These are phyloP conservation scores for Blastobasis lacticolella DNA, from an alignment of 2,888 invertebrate species.

Conservation along the genomic window DNA sequence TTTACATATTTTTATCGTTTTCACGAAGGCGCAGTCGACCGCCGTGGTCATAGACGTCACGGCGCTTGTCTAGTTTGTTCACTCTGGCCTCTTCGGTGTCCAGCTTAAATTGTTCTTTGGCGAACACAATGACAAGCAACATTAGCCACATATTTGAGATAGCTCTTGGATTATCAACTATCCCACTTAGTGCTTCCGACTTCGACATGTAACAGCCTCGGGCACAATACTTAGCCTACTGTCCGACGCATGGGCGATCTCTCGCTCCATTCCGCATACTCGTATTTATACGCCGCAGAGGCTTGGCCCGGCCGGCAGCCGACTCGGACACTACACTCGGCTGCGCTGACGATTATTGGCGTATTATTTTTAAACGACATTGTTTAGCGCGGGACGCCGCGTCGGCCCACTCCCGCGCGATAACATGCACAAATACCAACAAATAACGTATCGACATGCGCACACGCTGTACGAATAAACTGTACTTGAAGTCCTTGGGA, in stretches of 20 bases:
- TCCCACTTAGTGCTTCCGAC: neutral
- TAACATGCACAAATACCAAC: too few species aligned
- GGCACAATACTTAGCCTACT: neutral
- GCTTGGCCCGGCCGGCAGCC: conserved; percentile 4
- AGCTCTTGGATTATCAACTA: neutral
- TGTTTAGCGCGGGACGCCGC: conserved; percentile 19
- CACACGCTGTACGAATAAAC: too few species aligned
- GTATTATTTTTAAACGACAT: conserved; percentile 35
- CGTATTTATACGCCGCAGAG: neutral
- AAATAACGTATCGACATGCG: too few species aligned
- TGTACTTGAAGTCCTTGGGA: too few species aligned
- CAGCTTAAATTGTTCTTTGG: too few species aligned
- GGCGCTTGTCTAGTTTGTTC: too few species aligned
- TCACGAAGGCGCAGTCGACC: too few species aligned
- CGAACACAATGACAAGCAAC: too few species aligned
- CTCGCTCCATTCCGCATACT: neutral
- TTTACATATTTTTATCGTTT: too few species aligned
- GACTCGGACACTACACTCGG: conserved; percentile 12
- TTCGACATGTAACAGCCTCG: neutral
- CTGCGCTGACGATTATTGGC: conserved; percentile 25
- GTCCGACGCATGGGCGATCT: neutral
- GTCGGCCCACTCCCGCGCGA: conserved; percentile 19
- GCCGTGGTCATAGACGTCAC: too few species aligned
- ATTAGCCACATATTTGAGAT: neutral
- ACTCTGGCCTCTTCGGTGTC: too few species aligned